These are phyloP conservation scores for Gerosis bhagava DNA, from an alignment of 2,888 invertebrate species.

Conservation along the genomic window DNA sequence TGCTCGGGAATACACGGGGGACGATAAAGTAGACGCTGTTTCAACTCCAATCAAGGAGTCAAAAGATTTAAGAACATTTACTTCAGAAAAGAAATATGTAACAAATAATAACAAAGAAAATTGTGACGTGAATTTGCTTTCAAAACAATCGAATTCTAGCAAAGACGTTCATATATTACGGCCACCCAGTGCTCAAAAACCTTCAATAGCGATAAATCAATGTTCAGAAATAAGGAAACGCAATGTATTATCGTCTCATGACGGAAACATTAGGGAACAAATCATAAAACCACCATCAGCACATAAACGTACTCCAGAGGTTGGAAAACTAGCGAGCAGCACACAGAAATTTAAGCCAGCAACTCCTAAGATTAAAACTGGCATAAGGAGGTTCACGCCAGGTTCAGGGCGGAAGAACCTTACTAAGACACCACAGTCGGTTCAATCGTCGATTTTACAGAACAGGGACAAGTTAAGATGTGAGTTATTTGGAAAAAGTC, in stretches of 20 bases:
- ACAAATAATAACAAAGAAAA: constrained; percentile 61
- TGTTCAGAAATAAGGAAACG: constrained; percentile 49
- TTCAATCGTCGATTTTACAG: constrained; percentile 42
- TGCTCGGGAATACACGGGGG: constrained; percentile 31
- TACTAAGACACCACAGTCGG: constrained; percentile 55
- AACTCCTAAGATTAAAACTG: constrained; percentile 67
- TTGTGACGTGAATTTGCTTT: constrained; percentile 40
- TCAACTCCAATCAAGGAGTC: constrained; percentile 51
- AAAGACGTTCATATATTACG: constrained; percentile 44
- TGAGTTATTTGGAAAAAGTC: constrained; percentile 56
- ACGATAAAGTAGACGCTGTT: constrained; percentile 37
- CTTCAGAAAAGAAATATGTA: constrained; percentile 54
- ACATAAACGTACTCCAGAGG: constrained; percentile 56
- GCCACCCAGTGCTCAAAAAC: constrained; percentile 31
- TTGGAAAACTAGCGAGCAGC: constrained; percentile 43
- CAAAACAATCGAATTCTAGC: constrained; percentile 47
- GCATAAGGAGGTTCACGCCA: constrained; percentile 64
- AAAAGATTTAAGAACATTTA: constrained; percentile 47
- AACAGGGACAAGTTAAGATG: constrained; percentile 66
- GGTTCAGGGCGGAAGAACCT: constrained; percentile 55
- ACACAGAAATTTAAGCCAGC: constrained; percentile 52
- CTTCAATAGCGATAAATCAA: constrained; percentile 30
- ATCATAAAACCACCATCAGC: constrained; percentile 39
- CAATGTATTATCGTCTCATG: constrained; percentile 47
- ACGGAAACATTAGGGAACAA: constrained; percentile 39